A percentile compares a stretch with the other conserved stretches of the same genome.
Conservation (phyloP, 2,797 vertebrate species). For the Chelon labrosus region DNA sequence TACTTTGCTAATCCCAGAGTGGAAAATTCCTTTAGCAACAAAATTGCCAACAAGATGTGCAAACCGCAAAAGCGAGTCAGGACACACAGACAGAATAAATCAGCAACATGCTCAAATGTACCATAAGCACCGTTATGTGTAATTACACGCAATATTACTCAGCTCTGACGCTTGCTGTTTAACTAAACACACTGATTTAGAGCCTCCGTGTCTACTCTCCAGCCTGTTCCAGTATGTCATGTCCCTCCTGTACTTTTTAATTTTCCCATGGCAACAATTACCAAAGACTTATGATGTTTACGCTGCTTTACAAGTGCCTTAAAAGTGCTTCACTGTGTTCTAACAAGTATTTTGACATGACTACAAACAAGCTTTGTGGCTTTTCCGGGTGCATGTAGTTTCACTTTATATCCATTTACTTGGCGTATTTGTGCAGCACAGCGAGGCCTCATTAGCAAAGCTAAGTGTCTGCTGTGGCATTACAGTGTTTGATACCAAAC, state of each 20-base stretch:
- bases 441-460: slow-evolving; percentile 34
- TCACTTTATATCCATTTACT: slow-evolving; percentile 43
- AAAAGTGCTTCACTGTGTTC: slow-evolving; percentile 50
- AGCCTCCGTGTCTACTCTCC: slow-evolving; percentile 10
- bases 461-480: slow-evolving; percentile 2
- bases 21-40: slow-evolving; percentile 23
- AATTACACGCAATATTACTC: slow-evolving; percentile 21
- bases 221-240: slow-evolving; percentile 24
- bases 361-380: slow-evolving; percentile 44
- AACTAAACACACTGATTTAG: slow-evolving; percentile 47
- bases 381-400: slow-evolving; percentile 30
- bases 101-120: slow-evolving; percentile 11
- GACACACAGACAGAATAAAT: slow-evolving; percentile 23
- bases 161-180: slow-evolving; percentile 2
- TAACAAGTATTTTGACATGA: slow-evolving; percentile 59
- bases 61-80: slow-evolving; percentile 1
- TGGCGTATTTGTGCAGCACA: slow-evolving; percentile 37
- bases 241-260: slow-evolving; percentile 12
- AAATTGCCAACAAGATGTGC: slow-evolving; percentile 1
- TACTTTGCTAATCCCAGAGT: neutral
- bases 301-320: slow-evolving; percentile 50
- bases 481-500: neutral
- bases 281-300: slow-evolving; percentile 61
- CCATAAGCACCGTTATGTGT: slow-evolving; percentile 16
- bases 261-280: slow-evolving; percentile 59